phyloP scores from a whole-genome alignment of 2,113 vertebrate species.

The Burhinus bistriatus region DNA sequence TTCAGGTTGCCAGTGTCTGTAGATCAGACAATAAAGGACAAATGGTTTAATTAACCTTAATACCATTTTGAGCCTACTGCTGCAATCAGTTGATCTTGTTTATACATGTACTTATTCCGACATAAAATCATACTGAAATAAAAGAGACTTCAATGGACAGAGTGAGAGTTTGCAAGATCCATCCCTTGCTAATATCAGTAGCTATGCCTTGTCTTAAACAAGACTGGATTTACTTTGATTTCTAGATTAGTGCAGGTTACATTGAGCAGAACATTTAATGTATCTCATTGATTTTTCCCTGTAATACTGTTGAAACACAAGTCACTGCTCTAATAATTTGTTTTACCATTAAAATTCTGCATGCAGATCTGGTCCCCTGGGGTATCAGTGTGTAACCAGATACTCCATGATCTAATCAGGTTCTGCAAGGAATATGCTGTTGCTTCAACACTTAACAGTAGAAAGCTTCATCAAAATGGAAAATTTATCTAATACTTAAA shows the following conservation, averaged over 20 bases:
- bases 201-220: not conserved
- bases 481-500: not conserved
- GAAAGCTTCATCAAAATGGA: not conserved
- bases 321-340: slow-evolving; percentile 20
- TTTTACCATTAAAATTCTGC: slow-evolving; percentile 34
- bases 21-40: not conserved
- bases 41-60: not conserved
- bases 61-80: not conserved
- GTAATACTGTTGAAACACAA: slow-evolving; percentile 14
- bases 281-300: slow-evolving; percentile 17
- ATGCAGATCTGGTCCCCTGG: not conserved
- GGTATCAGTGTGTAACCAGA: slow-evolving; percentile 14
- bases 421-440: not conserved
- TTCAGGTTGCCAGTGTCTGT: not conserved
- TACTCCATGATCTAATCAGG: not conserved
- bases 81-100: not conserved
- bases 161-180: not conserved
- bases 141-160: not conserved
- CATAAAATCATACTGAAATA: not conserved
- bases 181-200: not conserved
- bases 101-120: not conserved
- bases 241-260: not conserved
- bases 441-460: not conserved
- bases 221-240: slow-evolving; percentile 37
- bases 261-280: slow-evolving; percentile 20